Conservation (phyloP, 2,888 invertebrate genomes). For the Volucella bombylans region DNA sequence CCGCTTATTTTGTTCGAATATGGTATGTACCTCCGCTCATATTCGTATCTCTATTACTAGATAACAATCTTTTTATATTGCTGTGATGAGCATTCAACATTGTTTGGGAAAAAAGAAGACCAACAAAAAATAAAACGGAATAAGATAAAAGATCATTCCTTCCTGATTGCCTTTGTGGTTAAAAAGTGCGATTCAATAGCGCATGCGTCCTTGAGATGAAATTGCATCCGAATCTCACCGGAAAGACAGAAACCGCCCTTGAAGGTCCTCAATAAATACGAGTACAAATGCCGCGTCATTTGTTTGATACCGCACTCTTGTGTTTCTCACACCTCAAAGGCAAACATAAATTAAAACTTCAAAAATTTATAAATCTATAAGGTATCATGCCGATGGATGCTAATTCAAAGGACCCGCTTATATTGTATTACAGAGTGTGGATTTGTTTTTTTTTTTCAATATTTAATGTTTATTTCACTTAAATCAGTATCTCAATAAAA, state of each 20-base stretch:
- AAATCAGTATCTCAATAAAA: constrained; percentile 45
- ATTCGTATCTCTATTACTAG: constrained; percentile 57
- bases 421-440: too few species aligned
- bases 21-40: not conserved
- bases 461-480: constrained; percentile 10
- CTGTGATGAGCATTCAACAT: constrained; percentile 72
- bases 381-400: too few species aligned
- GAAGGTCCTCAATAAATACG: constrained; percentile 51
- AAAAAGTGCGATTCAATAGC: constrained; percentile 38
- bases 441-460: not conserved
- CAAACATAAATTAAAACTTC: constrained; percentile 38
- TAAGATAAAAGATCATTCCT: constrained; percentile 61
- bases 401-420: too few species aligned
- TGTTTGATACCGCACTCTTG: constrained; percentile 22
- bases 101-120: constrained; percentile 47
- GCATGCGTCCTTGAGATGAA: constrained; percentile 60
- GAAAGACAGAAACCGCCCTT: constrained; percentile 60
- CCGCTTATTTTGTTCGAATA: constrained; percentile 46
- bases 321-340: constrained; percentile 60
- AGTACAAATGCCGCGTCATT: constrained; percentile 26
- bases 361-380: too few species aligned
- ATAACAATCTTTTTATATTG: constrained; percentile 69
- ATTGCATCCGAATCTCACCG: constrained; percentile 66
- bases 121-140: constrained; percentile 20
- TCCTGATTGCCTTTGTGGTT: constrained; percentile 57